Evolutionary conservation across 2,113 vertebrate species (phyloP), one percentile per base, ranked within the genome.

Genomic region (Nymphicus hollandicus): DNA sequence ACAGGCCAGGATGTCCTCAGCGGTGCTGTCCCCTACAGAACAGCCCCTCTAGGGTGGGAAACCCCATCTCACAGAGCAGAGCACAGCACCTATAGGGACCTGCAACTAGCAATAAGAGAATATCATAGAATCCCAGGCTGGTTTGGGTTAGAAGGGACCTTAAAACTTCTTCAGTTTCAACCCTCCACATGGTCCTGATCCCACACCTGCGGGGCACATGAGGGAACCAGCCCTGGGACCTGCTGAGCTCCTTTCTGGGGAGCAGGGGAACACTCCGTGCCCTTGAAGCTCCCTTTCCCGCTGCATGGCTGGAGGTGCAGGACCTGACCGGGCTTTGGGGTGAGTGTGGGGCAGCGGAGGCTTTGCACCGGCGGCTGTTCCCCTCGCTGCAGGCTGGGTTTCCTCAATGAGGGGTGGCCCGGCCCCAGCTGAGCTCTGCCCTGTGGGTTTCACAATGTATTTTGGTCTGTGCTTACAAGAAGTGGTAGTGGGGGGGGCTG

Each of bases 401-500:
- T 95, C 92, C 78, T 69, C 72, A 12, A 44, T 25, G 88, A 3
- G 24, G 60, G 88, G 79, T 39, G 56, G 89, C 90, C 89, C n/a
- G 1, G 80, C 52, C 74, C 80, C 77, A 5, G 61, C 41, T 2
- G 13, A 13, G 91, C 43, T 5, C 19, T 24, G 22, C 3, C 9
- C 4, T 4, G 65, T 0, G 56, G 52, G 9, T 97, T 97, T 96
- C 96, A 73, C 76, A 76, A 78, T 1, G 64, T 79, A 78, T 96
- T 97, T 96, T 61, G 92, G 96, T 94, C 95, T 77, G 63, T 37
- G 66, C 76, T 97, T 97, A 97, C 96, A 95, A 96, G 97, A 97
- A 97, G 60, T 78, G 92, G 76, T 33, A 0, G 12, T 4, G 46
- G 37, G 41, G 41, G 58, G 82, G 76, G 65, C 49, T 17, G 73